These are phyloP conservation scores for Amphibalanus amphitrite DNA, from an alignment of 1,140 invertebrate genomes.

Conservation along the genomic window DNA sequence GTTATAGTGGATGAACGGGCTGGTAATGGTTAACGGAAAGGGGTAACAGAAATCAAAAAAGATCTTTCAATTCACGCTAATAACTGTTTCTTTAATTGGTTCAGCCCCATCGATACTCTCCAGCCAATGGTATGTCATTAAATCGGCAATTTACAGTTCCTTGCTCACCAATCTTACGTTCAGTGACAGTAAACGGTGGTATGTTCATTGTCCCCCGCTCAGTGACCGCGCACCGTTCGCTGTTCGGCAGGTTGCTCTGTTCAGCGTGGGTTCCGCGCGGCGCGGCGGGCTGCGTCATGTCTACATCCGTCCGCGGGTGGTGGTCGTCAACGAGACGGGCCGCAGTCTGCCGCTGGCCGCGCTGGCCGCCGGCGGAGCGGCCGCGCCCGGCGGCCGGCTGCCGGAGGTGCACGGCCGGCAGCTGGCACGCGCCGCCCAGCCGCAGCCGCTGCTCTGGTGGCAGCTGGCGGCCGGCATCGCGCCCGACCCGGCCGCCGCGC, in stretches of 20 bases:
- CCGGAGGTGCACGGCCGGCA: not conserved
- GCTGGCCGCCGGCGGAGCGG: slow-evolving; percentile 6
- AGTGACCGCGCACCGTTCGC: too few species aligned
- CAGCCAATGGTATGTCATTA: too few species aligned
- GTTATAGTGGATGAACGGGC: too few species aligned
- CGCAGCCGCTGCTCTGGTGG: slow-evolving; percentile 1
- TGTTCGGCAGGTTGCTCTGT: not conserved
- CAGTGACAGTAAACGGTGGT: too few species aligned
- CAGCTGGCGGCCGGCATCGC: not conserved
- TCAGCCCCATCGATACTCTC: too few species aligned
- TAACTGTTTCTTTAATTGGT: too few species aligned
- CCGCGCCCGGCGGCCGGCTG: not conserved
- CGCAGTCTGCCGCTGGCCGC: slow-evolving; percentile 13
- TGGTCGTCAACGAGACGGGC: slow-evolving; percentile 16
- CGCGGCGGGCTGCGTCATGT: slow-evolving; percentile 18
- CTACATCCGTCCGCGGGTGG: slow-evolving; percentile 16
- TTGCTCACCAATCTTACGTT: too few species aligned
- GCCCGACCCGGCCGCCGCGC: not conserved
- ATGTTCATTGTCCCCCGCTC: too few species aligned
- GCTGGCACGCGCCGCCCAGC: not conserved
- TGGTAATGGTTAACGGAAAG: too few species aligned
- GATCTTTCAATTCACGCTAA: too few species aligned
- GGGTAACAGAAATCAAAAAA: too few species aligned
- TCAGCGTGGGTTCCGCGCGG: slow-evolving; percentile 13
- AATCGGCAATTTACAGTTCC: too few species aligned